Percentiles rank a stretch among this genome's conserved stretches.
Evolutionary conservation across 2,113 vertebrate species (phyloP).

Genomic region (Hirundichthys speculiger): DNA sequence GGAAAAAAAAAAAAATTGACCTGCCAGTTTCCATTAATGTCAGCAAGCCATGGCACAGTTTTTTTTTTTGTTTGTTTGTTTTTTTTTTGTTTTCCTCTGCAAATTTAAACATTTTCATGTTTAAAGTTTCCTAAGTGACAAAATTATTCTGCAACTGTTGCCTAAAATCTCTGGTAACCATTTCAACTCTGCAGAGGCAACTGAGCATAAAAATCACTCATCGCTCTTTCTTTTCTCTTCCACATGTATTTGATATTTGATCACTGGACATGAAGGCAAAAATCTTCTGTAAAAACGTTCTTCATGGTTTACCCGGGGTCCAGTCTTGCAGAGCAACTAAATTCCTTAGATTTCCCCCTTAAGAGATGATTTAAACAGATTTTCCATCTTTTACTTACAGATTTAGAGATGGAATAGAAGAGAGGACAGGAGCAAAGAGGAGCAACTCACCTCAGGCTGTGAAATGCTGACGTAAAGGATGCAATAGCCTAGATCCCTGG

Average conservation of each 20-base stretch:
- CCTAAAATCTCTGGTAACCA: constrained; percentile 8
- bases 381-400: constrained; percentile 19
- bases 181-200: constrained; percentile 17
- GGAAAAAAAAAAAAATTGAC: constrained; percentile 29
- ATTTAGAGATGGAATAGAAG: constrained; percentile 51
- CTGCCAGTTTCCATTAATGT: constrained; percentile 29
- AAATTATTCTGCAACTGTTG: constrained; percentile 28
- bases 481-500: constrained; percentile 61
- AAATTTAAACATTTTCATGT: constrained; percentile 7
- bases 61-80: background rate
- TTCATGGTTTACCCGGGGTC: constrained; percentile 44
- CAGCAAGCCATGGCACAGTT: background rate
- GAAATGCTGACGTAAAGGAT: constrained; percentile 71
- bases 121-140: constrained; percentile 58
- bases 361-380: constrained; percentile 52
- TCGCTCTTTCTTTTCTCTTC: constrained; percentile 40
- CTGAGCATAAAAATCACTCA: constrained; percentile 33
- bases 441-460: constrained; percentile 77
- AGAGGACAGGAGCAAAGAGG: constrained; percentile 33
- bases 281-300: constrained; percentile 43
- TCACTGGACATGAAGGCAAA: constrained; percentile 36
- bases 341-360: constrained; percentile 44
- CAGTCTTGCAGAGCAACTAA: constrained; percentile 30
- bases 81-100: background rate
- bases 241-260: constrained; percentile 34